Conservation (phyloP, 2,888 invertebrate species). For the Agrochola litura region DNA sequence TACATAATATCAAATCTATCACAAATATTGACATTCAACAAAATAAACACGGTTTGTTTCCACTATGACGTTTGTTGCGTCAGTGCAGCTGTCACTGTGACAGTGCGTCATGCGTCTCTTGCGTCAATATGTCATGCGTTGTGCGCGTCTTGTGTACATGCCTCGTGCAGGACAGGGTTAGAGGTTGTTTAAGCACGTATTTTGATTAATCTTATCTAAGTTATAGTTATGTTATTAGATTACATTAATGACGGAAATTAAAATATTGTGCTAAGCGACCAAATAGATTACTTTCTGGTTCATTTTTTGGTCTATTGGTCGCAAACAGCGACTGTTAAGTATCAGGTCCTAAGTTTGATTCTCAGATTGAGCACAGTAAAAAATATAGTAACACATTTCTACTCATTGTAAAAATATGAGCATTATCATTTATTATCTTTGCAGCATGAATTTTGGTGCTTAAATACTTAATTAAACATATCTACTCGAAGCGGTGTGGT, state of each 20-base stretch:
- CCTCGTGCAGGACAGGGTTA: slow-evolving; percentile 36
- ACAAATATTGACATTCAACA: slow-evolving; percentile 27
- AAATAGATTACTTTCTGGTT: background rate
- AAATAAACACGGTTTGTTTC: slow-evolving; percentile 23
- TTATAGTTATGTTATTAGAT: background rate
- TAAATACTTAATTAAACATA: background rate
- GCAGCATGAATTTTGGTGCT: background rate
- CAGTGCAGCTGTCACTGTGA: slow-evolving; percentile 29
- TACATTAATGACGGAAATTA: background rate
- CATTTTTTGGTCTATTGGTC: background rate
- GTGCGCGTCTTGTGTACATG: slow-evolving; percentile 17
- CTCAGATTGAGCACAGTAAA: background rate
- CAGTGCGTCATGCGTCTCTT: slow-evolving; percentile 21
- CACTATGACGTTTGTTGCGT: slow-evolving; percentile 18
- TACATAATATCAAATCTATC: background rate
- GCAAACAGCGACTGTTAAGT: too few relatives aligned
- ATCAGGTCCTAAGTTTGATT: background rate
- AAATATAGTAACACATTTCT: too few relatives aligned
- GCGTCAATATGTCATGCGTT: slow-evolving; percentile 18
- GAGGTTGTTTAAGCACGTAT: slow-evolving; percentile 29
- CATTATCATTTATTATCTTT: too few relatives aligned
- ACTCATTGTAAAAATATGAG: too few relatives aligned
- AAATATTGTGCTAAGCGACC: background rate
- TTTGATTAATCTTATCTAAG: slow-evolving; percentile 28
- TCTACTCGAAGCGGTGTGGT: background rate